Evolutionary conservation across 2,113 vertebrate species (phyloP).

Genomic region (Oplegnathus fasciatus): DNA sequence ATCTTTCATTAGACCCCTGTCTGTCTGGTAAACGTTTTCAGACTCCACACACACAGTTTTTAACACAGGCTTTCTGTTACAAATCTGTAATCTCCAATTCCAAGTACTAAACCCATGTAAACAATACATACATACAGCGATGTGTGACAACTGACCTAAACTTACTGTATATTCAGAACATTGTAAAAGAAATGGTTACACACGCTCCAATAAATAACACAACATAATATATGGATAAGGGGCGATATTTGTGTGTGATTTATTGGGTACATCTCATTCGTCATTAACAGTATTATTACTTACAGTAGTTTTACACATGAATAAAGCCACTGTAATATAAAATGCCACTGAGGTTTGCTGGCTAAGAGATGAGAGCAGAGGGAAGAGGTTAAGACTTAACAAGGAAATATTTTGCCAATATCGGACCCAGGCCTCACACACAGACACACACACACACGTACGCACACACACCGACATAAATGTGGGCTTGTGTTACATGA

Average conservation of each 20-base stretch:
- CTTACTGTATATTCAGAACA: neutral
- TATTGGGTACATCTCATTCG: conserved; percentile 55
- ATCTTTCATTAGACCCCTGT: neutral
- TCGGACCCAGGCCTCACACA: conserved; percentile 59
- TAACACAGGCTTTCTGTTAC: neutral
- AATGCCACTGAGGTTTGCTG: conserved; percentile 53
- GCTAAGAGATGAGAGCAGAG: conserved; percentile 69
- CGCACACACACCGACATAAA: conserved; percentile 48
- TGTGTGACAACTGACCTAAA: neutral
- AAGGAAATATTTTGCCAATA: conserved; percentile 70
- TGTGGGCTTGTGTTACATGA: conserved; percentile 80
- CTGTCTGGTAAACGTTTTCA: neutral
- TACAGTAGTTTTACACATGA: conserved; percentile 65
- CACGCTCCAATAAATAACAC: conserved; percentile 19
- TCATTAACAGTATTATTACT: conserved; percentile 62
- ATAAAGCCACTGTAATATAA: conserved; percentile 56
- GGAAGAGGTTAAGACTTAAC: conserved; percentile 73
- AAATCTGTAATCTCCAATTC: neutral
- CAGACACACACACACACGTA: conserved; percentile 43
- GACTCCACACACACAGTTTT: too few relatives aligned
- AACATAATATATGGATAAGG: conserved; percentile 25
- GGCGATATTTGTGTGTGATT: conserved; percentile 42
- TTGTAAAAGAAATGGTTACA: neutral
- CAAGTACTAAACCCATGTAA: neutral
- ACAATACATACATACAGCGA: neutral